Evolutionary conservation across 1,140 invertebrate genomes (phyloP), one percentile per base, ranked within the genome.

Genomic region (Pseudachorutes palmiensis): DNA sequence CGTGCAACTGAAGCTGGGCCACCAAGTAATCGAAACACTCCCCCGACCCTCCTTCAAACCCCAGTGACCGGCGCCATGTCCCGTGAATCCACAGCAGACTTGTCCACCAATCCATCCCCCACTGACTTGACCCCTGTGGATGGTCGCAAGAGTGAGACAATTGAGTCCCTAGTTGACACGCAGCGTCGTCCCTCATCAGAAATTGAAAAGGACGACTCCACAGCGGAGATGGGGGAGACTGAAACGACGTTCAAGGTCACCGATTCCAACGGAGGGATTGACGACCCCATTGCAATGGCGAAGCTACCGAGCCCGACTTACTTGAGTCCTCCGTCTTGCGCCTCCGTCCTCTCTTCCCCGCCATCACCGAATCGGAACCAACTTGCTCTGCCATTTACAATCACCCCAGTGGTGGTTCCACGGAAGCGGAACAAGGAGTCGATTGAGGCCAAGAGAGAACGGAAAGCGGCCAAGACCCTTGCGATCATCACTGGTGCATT

Each of bases 381-480:
- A 12, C 58, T 30, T 22, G 24, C 26, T 5, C 12, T 63, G 3
- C 61, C 61, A 2, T 41, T 45, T 28, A 32, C 36, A 49, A 26
- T 22, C 2, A 32, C 36, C 24, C 45, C 41, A 28, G 28, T 26
- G 3, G 2, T n/a, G n/a, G 2, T 2, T 14, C 51, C 12, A 26
- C 36, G 49, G 31, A 62, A 72, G 26, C 67, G 67, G 68, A 71
- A 71, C 22, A 74, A 90, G 76, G 88, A 90, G 74, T 84, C 86
- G 1, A 79, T 90, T 14, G 89, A 92, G 77, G 87, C 87, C 14
- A 91, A 91, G 76, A 81, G 91, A 31, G 91, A 94, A 76, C 82
- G 89, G 55, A 93, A 95, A 80, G 92, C 93, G 0, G 92, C 91
- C 33, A 92, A 94, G 79, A 96, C 93, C 16, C 79, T 96, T 70